Evolutionary conservation across 2,888 invertebrate species (phyloP).

Genomic region (Dynastes hyllus): DNA sequence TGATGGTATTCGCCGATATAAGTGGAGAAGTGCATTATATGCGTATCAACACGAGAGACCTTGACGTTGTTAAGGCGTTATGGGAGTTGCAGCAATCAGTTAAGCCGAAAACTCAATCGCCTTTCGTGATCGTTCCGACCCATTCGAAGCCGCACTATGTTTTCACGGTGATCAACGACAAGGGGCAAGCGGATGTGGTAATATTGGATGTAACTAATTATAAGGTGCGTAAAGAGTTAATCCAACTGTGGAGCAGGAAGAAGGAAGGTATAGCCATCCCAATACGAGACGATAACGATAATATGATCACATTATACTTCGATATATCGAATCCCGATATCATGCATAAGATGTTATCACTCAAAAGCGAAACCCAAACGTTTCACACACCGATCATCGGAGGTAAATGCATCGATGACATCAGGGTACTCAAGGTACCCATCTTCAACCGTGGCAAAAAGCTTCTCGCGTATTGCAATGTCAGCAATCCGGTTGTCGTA

Average conservation of each 20-base stretch:
- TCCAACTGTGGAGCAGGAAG: background rate
- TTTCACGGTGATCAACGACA: conserved; percentile 3
- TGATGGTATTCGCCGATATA: background rate
- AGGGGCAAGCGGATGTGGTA: background rate
- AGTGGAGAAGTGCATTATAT: background rate
- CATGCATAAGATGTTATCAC: background rate
- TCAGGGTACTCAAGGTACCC: background rate
- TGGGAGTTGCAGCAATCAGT: background rate
- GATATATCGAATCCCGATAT: background rate
- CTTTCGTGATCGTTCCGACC: background rate
- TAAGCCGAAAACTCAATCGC: background rate
- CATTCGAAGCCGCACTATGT: conserved; percentile 1
- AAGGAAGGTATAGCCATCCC: background rate
- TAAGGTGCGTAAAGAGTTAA: too few species aligned
- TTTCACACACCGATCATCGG: conserved; percentile 4
- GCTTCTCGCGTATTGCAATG: conserved; percentile 18
- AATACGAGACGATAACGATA: background rate
- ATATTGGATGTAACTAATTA: too few species aligned
- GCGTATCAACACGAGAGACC: background rate
- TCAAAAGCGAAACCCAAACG: background rate
- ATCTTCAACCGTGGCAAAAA: background rate
- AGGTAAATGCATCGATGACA: background rate
- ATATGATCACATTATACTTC: background rate
- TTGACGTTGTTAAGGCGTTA: background rate
- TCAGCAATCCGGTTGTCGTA: conserved; percentile 4